Evolutionary conservation across 1,140 invertebrate species (phyloP), one percentile per base, ranked within the genome.

Genomic region (Drusus annulatus): DNA sequence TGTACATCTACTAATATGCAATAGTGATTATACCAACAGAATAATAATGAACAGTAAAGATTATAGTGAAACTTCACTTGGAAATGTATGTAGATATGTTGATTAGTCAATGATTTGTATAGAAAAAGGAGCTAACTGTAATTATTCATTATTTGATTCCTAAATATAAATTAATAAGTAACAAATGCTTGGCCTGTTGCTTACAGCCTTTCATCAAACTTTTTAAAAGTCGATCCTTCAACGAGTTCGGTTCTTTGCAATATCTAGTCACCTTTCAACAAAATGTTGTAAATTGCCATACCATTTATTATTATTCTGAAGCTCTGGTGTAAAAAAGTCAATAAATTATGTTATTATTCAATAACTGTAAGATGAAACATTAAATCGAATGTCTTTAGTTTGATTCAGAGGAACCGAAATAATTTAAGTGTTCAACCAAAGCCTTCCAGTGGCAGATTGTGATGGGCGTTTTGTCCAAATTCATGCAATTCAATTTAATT

Each of bases 1-100:
- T 19, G 17, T 62, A 62, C 60, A 62, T 21, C 60, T 19, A 62
- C 21, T 62, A 56, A 17, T 56, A 17, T n/a, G 19, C 19, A 56
- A 45, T 45, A 10, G 10, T 45, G 36, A 45, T 45, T 7, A 45
- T 45, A 45, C 23, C 19, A 8, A 60, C 56, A 60, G 56, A 60
- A 60, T 60, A 60, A 60, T 60, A 60, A 60, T 23, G 56, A 60
- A 60, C 23, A 23, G 56, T 60, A 60, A 28, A 60, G 17, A 60
- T 60, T 23, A 23, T 1, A 60, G 56, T 60, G 56, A 60, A 60
- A 21, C 10, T 8, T 60, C 56, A 60, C 56, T 60, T 60, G 56
- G 23, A 60, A 60, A 60, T 23, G 56, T 60, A 16, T 23, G 56
- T n/a, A 65, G 62, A 65, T 65, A 65, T 65, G 62, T 65, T n/a